Conservation (phyloP, 2,888 invertebrate species). For the Orchestes rusci region DNA sequence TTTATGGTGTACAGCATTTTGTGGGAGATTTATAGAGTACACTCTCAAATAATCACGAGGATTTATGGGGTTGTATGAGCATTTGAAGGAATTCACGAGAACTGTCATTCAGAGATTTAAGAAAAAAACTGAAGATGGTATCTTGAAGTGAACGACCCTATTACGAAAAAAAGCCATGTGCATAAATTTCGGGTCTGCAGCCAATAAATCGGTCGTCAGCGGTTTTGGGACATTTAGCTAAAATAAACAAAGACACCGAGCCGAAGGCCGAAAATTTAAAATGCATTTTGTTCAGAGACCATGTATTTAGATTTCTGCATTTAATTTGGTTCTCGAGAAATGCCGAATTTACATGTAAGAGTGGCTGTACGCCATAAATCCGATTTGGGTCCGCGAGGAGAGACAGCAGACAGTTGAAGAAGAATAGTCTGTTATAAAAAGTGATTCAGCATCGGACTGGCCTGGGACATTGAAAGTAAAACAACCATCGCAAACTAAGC, state of each 20-base stretch:
- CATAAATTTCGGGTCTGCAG: slow-evolving; percentile 11
- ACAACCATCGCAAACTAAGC: too few relatives aligned
- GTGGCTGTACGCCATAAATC: slow-evolving; percentile 32
- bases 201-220: slow-evolving; percentile 11
- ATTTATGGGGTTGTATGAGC: too few relatives aligned
- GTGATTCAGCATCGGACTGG: slow-evolving; percentile 12
- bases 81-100: too few relatives aligned
- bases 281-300: slow-evolving; percentile 23
- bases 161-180: slow-evolving; percentile 12
- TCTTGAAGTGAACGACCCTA: slow-evolving; percentile 12
- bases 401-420: slow-evolving; percentile 28
- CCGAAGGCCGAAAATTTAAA: slow-evolving; percentile 14
- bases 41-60: too few relatives aligned
- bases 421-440: slow-evolving; percentile 33
- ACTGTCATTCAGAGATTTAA: too few relatives aligned
- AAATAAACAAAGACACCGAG: slow-evolving; percentile 16
- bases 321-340: slow-evolving; percentile 29
- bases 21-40: too few relatives aligned
- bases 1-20: too few relatives aligned
- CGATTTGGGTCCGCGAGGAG: slow-evolving; percentile 18
- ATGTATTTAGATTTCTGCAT: slow-evolving; percentile 29
- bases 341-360: slow-evolving; percentile 33
- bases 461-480: too few relatives aligned
- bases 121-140: too few relatives aligned
- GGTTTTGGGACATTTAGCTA: slow-evolving; percentile 10